A percentile compares a stretch with the other conserved stretches of the same genome.
Evolutionary conservation across 2,113 vertebrate genomes (phyloP).

Genomic region (Pseudorhombus dupliciocellatus): DNA sequence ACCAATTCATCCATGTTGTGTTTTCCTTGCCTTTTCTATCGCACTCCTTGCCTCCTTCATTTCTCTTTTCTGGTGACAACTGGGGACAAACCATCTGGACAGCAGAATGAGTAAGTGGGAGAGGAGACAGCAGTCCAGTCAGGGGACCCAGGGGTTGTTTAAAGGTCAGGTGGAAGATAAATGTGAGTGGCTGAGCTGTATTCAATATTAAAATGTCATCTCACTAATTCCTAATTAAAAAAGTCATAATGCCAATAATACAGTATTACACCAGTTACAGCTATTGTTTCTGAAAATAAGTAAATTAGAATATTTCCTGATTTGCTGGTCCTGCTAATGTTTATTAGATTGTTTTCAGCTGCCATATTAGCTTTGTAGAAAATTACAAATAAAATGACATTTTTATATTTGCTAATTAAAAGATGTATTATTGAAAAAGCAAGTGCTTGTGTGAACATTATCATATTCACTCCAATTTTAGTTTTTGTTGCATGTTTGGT

Average conservation of each 20-base stretch:
- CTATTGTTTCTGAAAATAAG: background rate
- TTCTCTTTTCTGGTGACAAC: conserved; percentile 29
- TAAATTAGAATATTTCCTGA: background rate
- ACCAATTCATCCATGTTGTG: conserved; percentile 19
- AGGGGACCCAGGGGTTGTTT: conserved; percentile 3
- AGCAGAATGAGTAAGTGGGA: conserved; percentile 10
- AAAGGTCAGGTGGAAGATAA: conserved; percentile 20
- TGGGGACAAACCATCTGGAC: conserved; percentile 25
- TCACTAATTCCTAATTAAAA: background rate
- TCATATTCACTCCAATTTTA: background rate
- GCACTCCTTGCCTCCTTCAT: conserved; percentile 10
- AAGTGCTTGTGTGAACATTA: background rate
- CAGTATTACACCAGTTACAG: background rate
- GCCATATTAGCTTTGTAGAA: background rate
- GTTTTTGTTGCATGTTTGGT: background rate
- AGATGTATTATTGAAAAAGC: background rate
- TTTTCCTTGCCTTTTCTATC: conserved; percentile 27
- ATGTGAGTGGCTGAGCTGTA: background rate
- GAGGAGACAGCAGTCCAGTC: conserved; percentile 6
- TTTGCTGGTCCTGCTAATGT: background rate
- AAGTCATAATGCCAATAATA: background rate
- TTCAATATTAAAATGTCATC: background rate
- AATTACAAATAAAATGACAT: background rate
- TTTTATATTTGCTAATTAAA: background rate
- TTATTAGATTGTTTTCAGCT: background rate